Conservation (phyloP, 2,797 vertebrate species). For the Oreochromis grahami region DNA sequence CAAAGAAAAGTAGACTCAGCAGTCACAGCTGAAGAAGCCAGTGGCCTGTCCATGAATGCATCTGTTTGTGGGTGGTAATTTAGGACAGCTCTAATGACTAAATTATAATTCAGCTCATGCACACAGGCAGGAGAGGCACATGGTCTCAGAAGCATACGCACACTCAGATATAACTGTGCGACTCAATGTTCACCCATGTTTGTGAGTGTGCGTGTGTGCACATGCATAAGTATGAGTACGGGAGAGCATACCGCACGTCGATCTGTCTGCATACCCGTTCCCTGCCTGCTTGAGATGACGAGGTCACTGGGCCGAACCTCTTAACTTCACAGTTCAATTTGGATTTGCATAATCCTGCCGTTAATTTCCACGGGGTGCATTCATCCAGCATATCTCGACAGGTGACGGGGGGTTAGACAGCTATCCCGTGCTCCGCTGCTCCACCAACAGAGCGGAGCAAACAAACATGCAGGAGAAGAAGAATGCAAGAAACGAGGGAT, state of each 20-base stretch:
- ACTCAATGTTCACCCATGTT: neutral
- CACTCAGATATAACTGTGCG: neutral
- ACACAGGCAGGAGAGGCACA: conserved; percentile 27
- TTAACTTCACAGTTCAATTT: conserved; percentile 72
- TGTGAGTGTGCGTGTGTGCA: neutral
- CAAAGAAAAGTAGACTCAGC: conserved; percentile 1
- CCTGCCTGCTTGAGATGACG: conserved; percentile 31
- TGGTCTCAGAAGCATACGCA: conserved; percentile 1
- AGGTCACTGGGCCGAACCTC: conserved; percentile 65
- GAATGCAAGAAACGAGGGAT: neutral
- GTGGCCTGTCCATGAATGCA: conserved; percentile 18
- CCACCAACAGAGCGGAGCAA: conserved; percentile 1
- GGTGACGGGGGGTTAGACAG: conserved; percentile 61
- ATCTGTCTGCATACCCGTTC: conserved; percentile 5
- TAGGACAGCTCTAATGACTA: conserved; percentile 56
- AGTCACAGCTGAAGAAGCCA: conserved; percentile 42
- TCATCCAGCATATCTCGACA: conserved; percentile 54
- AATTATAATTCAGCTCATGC: conserved; percentile 66
- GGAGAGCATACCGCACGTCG: neutral
- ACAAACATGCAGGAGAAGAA: conserved; percentile 8
- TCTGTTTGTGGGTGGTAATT: conserved; percentile 35
- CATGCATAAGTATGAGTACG: neutral
- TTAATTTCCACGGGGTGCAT: conserved; percentile 62
- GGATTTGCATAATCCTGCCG: conserved; percentile 71
- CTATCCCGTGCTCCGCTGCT: conserved; percentile 47